phyloP scores from a whole-genome alignment of 2,113 vertebrate species.

The Mus musculus region GRCm39 chr17:30188501-30189000 shows the following conservation, averaged over 20 bases:
- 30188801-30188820: slow-evolving; percentile 64
- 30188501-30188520: not conserved
- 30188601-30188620: not conserved
- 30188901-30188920: not conserved
- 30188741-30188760: not conserved
- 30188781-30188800: not conserved
- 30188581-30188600: not conserved
- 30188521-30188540: not conserved
- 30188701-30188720: not conserved
- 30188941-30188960: not conserved
- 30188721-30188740: not conserved
- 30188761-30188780: not conserved
- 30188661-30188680: not conserved
- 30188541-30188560: not conserved
- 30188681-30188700: not conserved
- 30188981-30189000: not conserved
- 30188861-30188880: slow-evolving; percentile 3
- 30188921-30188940: not conserved
- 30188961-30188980: not conserved
- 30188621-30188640: not conserved
- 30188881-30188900: not conserved
- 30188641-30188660: not conserved
- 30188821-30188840: slow-evolving; percentile 25
- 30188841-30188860: slow-evolving; percentile 56
- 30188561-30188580: not conserved